Evolutionary conservation across 2,113 vertebrate species (phyloP), one percentile per base, ranked within the genome.

Genomic region (Psittacus erithacus): DNA sequence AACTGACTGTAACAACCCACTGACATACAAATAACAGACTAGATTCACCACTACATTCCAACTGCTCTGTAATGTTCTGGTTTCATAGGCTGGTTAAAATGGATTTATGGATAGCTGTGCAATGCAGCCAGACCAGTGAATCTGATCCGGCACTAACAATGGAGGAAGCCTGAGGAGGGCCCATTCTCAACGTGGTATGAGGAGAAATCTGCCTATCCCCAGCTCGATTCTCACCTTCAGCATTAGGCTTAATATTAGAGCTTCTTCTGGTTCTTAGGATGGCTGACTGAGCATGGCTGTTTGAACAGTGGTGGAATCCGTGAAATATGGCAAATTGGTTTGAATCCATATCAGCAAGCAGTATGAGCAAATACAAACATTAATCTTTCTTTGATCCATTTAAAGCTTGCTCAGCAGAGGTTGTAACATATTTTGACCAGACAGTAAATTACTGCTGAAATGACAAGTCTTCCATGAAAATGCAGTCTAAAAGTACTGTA

Each of bases 271-370:
- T 52, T 88, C 63, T 44, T 68, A 47, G 47, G 59, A 82, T 0
- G 9, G 44, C 33, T 88, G 90, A 68, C 19, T 6, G 38, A 69
- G 31, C 27, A 20, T 1, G 2, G 33, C 7, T 1, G 38, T 31
- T 90, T 3, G 1, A 60, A 62, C 0, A 0, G 35, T 1, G 2
- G 47, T 0, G 2, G 29, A 81, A 78, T 35, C 55, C 71, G 9
- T 4, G 28, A 82, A 96, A 80, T 63, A 82, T 63, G 38, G 43
- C 52, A 53, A 95, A 88, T 27, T 20, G 9, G 55, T 82, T 83
- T 94, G 80, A 91, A 91, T 62, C 49, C 4, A 16, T 44, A 78
- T 67, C 33, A 79, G 52, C 41, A 85, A 92, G 57, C 24, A 14
- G 10, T n/a, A 35, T 41, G 41, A 80, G 39, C 35, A 63, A 85